Evolutionary conservation across 1,140 invertebrate species (phyloP).

Genomic region (Asbolus verrucosus): DNA sequence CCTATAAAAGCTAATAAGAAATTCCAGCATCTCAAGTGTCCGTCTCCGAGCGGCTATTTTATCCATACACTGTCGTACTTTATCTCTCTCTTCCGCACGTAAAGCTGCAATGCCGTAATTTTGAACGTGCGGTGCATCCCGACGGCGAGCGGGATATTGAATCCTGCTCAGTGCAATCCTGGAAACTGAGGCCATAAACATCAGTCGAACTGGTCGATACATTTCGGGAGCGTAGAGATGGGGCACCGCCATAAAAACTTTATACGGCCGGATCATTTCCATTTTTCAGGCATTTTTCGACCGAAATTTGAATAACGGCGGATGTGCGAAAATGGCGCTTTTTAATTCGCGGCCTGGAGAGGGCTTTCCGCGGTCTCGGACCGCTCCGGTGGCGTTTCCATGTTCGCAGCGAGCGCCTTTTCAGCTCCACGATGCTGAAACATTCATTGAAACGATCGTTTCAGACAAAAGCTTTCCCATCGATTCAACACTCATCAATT

Average conservation of each 20-base stretch:
- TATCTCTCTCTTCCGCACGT: slow-evolving; percentile 4
- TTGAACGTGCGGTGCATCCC: slow-evolving; percentile 20
- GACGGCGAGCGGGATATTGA: slow-evolving; percentile 23
- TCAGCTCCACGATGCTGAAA: too few species aligned
- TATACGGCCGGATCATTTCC: slow-evolving; percentile 5
- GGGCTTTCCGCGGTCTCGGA: too few species aligned
- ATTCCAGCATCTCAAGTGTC: slow-evolving; percentile 47
- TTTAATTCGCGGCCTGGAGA: too few species aligned
- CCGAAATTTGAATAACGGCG: too few species aligned
- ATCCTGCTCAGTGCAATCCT: slow-evolving; percentile 40
- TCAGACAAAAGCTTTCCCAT: slow-evolving; percentile 8
- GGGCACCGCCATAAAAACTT: slow-evolving; percentile 25
- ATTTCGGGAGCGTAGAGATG: slow-evolving; percentile 39
- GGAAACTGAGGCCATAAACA: slow-evolving; percentile 46
- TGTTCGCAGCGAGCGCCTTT: not conserved
- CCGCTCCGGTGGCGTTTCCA: not conserved
- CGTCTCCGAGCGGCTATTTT: slow-evolving; percentile 1
- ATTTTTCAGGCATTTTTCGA: not conserved
- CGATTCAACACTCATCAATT: slow-evolving; percentile 31
- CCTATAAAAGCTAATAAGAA: slow-evolving; percentile 45
- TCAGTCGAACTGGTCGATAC: slow-evolving; percentile 48
- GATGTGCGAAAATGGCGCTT: too few species aligned
- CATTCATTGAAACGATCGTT: slow-evolving; percentile 3
- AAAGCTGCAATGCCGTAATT: not conserved
- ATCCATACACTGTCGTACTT: not conserved